phyloP scores from a whole-genome alignment of 2,113 vertebrate species.

The Dasypus novemcinctus region DNA sequence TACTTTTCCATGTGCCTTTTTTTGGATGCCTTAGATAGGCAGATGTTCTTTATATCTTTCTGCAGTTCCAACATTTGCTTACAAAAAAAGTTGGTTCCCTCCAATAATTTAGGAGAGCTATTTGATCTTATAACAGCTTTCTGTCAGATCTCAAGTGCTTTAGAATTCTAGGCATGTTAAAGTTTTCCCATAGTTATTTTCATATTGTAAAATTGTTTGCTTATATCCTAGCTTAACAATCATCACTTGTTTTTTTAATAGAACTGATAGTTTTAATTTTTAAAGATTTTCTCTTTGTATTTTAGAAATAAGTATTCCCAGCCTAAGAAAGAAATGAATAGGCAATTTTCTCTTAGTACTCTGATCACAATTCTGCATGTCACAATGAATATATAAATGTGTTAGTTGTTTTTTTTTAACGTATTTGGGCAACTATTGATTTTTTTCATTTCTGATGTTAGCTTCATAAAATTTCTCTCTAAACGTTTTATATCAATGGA shows the following conservation, averaged over 20 bases:
- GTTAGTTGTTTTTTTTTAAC: slow-evolving; percentile 21
- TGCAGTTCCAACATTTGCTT: not conserved
- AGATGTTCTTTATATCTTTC: not conserved
- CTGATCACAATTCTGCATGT: not conserved
- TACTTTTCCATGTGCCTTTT: not conserved
- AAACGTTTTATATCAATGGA: not conserved
- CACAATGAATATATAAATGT: not conserved
- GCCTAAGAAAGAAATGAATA: not conserved
- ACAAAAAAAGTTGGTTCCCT: not conserved
- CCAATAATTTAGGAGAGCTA: not conserved
- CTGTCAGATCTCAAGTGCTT: not conserved
- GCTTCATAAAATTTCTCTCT: not conserved
- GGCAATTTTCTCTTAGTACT: not conserved
- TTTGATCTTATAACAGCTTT: not conserved
- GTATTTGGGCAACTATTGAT: not conserved
- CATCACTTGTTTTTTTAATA: not conserved
- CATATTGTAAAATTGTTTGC: not conserved
- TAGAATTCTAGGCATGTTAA: not conserved
- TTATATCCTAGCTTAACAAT: not conserved
- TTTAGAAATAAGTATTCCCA: slow-evolving; percentile 34
- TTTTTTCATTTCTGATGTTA: not conserved
- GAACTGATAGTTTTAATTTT: not conserved
- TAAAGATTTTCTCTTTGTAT: not conserved
- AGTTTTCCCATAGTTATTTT: not conserved
- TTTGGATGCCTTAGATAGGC: not conserved